Evolutionary conservation across 1,140 invertebrate species (phyloP).

Genomic region (Contarinia nasturtii): DNA sequence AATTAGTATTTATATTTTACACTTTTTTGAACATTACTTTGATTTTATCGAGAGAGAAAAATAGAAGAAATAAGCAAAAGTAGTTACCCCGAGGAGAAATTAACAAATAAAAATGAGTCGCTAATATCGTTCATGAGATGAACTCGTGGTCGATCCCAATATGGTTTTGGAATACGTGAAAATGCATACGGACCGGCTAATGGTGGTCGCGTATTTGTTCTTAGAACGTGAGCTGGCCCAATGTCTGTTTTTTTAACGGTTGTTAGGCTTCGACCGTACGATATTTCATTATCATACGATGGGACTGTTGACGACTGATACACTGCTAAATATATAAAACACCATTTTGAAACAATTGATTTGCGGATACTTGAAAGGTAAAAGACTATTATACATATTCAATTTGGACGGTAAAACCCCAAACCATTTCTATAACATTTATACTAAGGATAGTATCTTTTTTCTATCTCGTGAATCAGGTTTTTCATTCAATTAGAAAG

Average conservation of each 20-base stretch:
- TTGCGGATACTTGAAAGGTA: not conserved
- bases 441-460: constrained; percentile 2
- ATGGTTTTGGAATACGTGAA: constrained; percentile 61
- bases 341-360: not conserved
- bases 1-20: too few relatives aligned
- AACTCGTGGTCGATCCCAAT: constrained; percentile 57
- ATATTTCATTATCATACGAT: constrained; percentile 1
- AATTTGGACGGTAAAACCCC: too few relatives aligned
- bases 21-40: not conserved
- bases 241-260: constrained; percentile 22
- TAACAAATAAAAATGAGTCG: constrained; percentile 68
- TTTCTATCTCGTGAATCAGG: not conserved
- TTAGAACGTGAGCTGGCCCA: constrained; percentile 20
- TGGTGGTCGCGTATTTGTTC: constrained; percentile 54
- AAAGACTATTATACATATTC: constrained; percentile 2
- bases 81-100: constrained; percentile 54
- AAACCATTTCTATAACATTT: too few relatives aligned
- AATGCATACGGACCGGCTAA: constrained; percentile 77
- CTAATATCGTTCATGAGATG: constrained; percentile 53
- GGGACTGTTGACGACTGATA: not conserved
- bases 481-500: not conserved
- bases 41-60: not conserved
- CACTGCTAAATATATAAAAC: constrained; percentile 1
- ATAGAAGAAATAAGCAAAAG: not conserved
- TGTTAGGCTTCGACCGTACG: constrained; percentile 4